Conservation (phyloP, 2,888 invertebrate genomes). For the Petrophora chlorosata region DNA sequence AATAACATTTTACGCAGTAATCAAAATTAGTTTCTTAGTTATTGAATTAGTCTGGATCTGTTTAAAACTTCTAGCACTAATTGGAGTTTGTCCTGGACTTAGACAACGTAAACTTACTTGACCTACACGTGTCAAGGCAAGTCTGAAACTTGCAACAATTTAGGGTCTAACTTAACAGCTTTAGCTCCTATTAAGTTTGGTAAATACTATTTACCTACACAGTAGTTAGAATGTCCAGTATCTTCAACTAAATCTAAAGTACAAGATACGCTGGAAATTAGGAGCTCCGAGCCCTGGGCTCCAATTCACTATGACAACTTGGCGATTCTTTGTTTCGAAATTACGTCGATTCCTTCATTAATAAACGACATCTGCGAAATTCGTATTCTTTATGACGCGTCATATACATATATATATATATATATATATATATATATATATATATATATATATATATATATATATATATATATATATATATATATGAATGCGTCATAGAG, state of each 20-base stretch:
- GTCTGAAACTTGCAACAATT: slow-evolving; percentile 6
- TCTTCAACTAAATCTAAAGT: not conserved
- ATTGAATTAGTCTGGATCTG: not conserved
- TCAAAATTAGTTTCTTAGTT: not conserved
- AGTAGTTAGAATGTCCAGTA: too few species aligned
- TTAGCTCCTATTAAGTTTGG: slow-evolving; percentile 2
- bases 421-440: too few species aligned
- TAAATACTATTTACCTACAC: not conserved
- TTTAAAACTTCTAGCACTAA: slow-evolving; percentile 1
- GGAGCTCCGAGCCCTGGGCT: too few species aligned
- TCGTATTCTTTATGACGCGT: too few species aligned
- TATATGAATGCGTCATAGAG: too few species aligned
- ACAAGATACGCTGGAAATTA: too few species aligned
- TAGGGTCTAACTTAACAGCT: not conserved
- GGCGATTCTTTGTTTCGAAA: too few species aligned
- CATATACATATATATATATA: too few species aligned
- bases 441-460: too few species aligned
- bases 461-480: too few species aligned
- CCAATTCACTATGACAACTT: not conserved
- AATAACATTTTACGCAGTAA: not conserved
- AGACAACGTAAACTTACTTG: slow-evolving; percentile 1
- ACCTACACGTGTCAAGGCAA: slow-evolving; percentile 3
- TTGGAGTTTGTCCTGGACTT: slow-evolving; percentile 13
- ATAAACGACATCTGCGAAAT: too few species aligned
- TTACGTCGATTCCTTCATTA: too few species aligned